These are phyloP conservation scores for Drosophila ezoana DNA, from an alignment of 2,888 invertebrate genomes.

Conservation along the genomic window DNA sequence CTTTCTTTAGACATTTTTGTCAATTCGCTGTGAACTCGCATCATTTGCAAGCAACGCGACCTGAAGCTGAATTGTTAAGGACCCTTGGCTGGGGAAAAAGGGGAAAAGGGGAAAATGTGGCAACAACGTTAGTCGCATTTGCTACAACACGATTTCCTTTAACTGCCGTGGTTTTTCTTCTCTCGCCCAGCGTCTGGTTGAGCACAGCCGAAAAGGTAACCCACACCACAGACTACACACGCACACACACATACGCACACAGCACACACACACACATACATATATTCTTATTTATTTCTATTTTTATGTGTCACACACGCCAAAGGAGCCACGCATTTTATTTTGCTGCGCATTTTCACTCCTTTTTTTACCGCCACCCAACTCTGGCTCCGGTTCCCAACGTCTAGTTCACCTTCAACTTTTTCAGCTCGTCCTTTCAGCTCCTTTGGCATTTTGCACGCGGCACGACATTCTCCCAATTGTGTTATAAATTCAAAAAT, in stretches of 20 bases:
- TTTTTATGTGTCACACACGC: conserved; percentile 63
- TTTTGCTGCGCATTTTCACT: conserved; percentile 72
- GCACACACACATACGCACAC: neutral
- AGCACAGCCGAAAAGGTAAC: conserved; percentile 17
- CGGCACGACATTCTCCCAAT: conserved; percentile 69
- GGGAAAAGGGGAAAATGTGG: neutral
- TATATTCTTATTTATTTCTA: conserved; percentile 65
- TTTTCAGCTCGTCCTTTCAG: conserved; percentile 27
- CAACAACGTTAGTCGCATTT: conserved; percentile 67
- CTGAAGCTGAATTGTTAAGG: neutral
- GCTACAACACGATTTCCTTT: conserved; percentile 72
- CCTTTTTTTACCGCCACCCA: conserved; percentile 35
- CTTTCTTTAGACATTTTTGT: conserved; percentile 65
- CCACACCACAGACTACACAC: conserved; percentile 11
- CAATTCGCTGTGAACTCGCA: conserved; percentile 66
- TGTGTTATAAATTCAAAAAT: conserved; percentile 81
- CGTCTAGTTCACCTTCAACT: conserved; percentile 28
- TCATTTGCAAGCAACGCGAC: conserved; percentile 56
- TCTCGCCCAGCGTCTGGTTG: conserved; percentile 10
- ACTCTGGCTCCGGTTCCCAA: neutral
- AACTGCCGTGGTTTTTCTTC: conserved; percentile 53
- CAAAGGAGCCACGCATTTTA: conserved; percentile 52
- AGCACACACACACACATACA: neutral
- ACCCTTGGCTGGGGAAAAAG: too few species aligned
- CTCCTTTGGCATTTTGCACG: conserved; percentile 58